These are phyloP conservation scores for Abrostola triplasia DNA, from an alignment of 2,888 invertebrate species.

Conservation along the genomic window DNA sequence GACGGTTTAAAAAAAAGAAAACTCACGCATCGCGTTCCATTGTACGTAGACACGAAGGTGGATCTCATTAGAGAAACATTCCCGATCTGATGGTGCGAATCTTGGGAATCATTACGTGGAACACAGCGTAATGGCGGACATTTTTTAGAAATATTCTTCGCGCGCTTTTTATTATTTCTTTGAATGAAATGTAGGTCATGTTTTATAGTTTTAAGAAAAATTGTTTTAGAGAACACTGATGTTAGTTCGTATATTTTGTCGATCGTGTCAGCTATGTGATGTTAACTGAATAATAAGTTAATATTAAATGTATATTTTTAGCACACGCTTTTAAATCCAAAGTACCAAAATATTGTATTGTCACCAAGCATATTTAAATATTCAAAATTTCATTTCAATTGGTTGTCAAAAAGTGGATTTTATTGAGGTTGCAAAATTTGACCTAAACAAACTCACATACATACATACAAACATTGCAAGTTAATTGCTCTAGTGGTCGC, in stretches of 20 bases:
- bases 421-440: too few species aligned
- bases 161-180: constrained; percentile 20
- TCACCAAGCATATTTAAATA: too few species aligned
- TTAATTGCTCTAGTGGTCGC: too few species aligned
- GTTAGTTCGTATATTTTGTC: neutral
- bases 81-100: constrained; percentile 84
- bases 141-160: constrained; percentile 38
- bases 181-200: constrained; percentile 34
- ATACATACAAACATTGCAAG: too few species aligned
- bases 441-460: too few species aligned
- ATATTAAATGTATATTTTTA: too few species aligned
- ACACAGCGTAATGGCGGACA: constrained; percentile 65
- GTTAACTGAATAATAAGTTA: too few species aligned
- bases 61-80: constrained; percentile 85
- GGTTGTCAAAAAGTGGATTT: too few species aligned
- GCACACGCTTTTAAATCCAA: too few species aligned
- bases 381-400: too few species aligned
- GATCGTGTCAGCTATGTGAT: too few species aligned
- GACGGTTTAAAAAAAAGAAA: constrained; percentile 79
- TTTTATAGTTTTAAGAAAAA: constrained; percentile 14
- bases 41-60: constrained; percentile 85
- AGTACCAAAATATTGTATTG: too few species aligned
- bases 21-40: constrained; percentile 83
- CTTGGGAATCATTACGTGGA: constrained; percentile 85
- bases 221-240: neutral